Evolutionary conservation across 2,113 vertebrate species (phyloP), one percentile per base, ranked within the genome.

Genomic region (Orycteropus afer): DNA sequence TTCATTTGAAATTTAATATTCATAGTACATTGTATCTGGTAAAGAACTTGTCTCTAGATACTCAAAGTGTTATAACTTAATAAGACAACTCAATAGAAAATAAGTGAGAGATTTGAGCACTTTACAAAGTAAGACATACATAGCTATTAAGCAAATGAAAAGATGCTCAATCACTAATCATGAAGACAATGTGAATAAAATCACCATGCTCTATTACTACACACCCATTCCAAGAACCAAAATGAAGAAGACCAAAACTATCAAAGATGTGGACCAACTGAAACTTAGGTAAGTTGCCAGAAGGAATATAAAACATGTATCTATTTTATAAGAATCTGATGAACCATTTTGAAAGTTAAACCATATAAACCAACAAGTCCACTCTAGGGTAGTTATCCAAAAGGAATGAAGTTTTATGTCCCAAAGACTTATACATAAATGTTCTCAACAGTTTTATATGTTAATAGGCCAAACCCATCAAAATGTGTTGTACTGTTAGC

Each of bases 121-220:
- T 51, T 57, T 76, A 34, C 15, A 90, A 95, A 76, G n/a, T 51
- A 90, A 92, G 57, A 57, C 45, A 81, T 14, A 47, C 7, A 40
- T 20, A 51, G 23, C 25, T 37, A 90, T 34, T 29, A 51, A 42
- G 73, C 49, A 94, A 89, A 82, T 42, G 17, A 77, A 93, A 88
- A 81, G 47, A 85, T 61, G 47, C 2, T 83, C 74, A 65, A 86
- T 63, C 55, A 91, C 65, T n/a, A 78, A 71, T 90, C 40, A 91
- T 34, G 22, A 90, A n/a, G 5, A 78, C 95, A 87, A 76, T 45
- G 14, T 13, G 92, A 86, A 88, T 73, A 90, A 94, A 89, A 55
- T 7, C 42, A 74, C n/a, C 49, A 25, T 25, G 25, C 82, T 53
- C 67, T 34, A 88, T 2, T 78, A 80, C 1, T 74, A 47, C 9